phyloP scores from a whole-genome alignment of 23 tunicate species.

The Corella eumyota region DNA sequence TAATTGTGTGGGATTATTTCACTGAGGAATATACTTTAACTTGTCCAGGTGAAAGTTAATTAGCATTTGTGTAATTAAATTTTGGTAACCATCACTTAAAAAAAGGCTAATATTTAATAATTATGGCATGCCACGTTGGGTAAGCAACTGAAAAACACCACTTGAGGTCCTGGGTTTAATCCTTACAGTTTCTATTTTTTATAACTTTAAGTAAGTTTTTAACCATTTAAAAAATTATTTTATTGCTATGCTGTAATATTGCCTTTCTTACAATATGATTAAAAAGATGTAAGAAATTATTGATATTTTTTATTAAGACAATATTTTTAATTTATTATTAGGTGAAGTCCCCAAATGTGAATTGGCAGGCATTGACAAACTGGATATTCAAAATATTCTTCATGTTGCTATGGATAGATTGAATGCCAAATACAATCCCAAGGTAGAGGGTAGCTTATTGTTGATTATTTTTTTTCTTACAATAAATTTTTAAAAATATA shows the following conservation, averaged over 20 bases:
- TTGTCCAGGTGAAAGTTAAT: slow-evolving; percentile 90
- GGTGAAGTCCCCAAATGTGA: slow-evolving; percentile 97
- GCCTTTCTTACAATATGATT: no score
- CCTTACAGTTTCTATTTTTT: no score
- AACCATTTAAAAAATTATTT: no score
- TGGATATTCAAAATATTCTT: slow-evolving; percentile 79
- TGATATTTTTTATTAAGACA: no score
- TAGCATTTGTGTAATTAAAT: background rate
- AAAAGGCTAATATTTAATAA: no score
- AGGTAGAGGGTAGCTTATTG: slow-evolving; percentile 7
- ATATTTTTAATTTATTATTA: background rate
- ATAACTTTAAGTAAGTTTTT: no score
- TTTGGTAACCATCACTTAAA: background rate
- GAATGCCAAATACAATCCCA: slow-evolving; percentile 86
- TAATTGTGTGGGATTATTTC: slow-evolving; percentile 98
- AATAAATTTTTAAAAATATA: background rate
- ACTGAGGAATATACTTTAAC: slow-evolving; percentile 93
- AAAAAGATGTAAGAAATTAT: no score
- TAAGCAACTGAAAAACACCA: no score
- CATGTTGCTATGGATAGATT: slow-evolving; percentile 82
- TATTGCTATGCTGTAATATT: no score
- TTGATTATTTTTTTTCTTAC: no score
- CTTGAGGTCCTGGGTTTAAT: no score
- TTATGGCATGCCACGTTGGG: no score
- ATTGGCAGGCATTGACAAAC: slow-evolving; percentile 84